These are phyloP conservation scores for Ammospiza caudacuta DNA, from an alignment of 2,113 vertebrate species.

Conservation along the genomic window DNA sequence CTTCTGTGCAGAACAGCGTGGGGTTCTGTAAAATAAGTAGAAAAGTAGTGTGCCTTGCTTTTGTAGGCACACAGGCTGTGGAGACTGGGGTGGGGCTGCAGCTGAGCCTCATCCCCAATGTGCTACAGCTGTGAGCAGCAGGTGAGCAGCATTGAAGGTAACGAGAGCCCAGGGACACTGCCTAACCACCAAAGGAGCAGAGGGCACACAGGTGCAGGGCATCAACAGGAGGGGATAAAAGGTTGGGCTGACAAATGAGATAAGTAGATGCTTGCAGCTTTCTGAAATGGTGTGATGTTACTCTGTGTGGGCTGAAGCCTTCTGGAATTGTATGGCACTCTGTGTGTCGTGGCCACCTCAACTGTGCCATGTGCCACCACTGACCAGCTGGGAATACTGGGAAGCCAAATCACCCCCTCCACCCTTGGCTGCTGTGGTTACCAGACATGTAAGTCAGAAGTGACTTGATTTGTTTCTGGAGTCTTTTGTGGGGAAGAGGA, in stretches of 20 bases:
- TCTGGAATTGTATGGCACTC: not conserved
- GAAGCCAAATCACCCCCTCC: not conserved
- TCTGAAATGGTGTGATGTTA: not conserved
- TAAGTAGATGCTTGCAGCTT: not conserved
- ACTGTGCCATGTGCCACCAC: rapidly evolving
- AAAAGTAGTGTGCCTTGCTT: not conserved
- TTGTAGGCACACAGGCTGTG: not conserved
- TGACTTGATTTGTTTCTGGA: too few species aligned
- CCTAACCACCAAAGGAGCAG: not conserved
- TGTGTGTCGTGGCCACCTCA: rapidly evolving
- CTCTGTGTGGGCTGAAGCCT: not conserved
- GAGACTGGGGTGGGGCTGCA: not conserved
- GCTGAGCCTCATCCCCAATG: not conserved
- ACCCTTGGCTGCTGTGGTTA: not conserved
- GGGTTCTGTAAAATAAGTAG: not conserved
- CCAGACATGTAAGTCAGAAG: not conserved
- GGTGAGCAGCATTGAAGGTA: not conserved
- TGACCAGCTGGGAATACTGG: not conserved
- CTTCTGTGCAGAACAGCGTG: not conserved
- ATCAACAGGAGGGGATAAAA: not conserved
- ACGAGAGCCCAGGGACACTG: not conserved
- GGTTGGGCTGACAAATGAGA: not conserved
- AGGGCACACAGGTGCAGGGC: not conserved
- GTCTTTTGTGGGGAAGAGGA: too few species aligned
- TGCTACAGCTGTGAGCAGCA: not conserved